Percentiles rank a stretch among this genome's conserved stretches.
These are phyloP conservation scores for Euwallacea similis DNA, from an alignment of 1,140 invertebrate species.

Conservation along the genomic window DNA sequence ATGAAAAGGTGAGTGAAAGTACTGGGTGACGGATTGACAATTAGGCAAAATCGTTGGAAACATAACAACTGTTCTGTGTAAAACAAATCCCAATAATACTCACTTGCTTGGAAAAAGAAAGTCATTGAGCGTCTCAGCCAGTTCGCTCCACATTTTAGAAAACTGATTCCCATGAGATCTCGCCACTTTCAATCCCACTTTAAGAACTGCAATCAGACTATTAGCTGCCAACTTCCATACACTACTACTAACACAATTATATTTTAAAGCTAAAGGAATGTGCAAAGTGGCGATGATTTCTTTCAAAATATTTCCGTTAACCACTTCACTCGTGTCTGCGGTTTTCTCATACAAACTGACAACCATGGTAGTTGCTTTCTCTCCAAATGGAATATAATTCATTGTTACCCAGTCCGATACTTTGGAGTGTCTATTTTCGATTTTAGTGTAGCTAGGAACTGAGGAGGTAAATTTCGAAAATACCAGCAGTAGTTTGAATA, in stretches of 20 bases:
- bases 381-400: conserved; percentile 88
- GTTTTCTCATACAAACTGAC: conserved; percentile 82
- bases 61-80: too few relatives aligned
- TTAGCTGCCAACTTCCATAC: conserved; percentile 87
- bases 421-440: conserved; percentile 57
- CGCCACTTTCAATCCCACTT: conserved; percentile 84
- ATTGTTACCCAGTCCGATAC: conserved; percentile 75
- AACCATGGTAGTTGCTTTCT: conserved; percentile 79
- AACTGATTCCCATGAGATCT: conserved; percentile 74
- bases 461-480: conserved; percentile 75
- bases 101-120: conserved; percentile 86
- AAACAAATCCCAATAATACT: conserved; percentile 33
- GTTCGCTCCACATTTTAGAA: conserved; percentile 77
- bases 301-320: conserved; percentile 74
- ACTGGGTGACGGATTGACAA: too few relatives aligned
- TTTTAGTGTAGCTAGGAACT: conserved; percentile 66
- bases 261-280: conserved; percentile 79
- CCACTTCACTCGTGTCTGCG: conserved; percentile 71
- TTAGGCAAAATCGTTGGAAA: too few relatives aligned
- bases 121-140: conserved; percentile 84
- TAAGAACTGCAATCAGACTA: conserved; percentile 77
- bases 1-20: background rate
- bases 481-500: conserved; percentile 78
- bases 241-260: conserved; percentile 76
- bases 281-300: conserved; percentile 76